phyloP scores from a whole-genome alignment of 2,797 vertebrate genomes.

The Periparus ater region DNA sequence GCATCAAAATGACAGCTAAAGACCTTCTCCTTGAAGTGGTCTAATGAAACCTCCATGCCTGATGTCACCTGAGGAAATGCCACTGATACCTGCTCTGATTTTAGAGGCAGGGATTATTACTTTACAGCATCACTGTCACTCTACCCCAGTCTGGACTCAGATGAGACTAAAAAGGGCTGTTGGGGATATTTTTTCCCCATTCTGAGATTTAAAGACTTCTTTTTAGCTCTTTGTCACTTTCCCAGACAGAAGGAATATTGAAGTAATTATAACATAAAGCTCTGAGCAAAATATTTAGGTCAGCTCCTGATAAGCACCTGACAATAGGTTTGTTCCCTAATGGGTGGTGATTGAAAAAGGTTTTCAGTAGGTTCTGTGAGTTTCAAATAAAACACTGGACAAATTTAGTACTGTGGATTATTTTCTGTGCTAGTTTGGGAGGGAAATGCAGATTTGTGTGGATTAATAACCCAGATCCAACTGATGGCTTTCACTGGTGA shows the following conservation, averaged over 20 bases:
- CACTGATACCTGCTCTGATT: not conserved
- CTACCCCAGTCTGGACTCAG: not conserved
- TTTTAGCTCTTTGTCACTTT: not conserved
- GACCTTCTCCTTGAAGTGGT: not conserved
- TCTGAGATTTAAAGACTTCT: not conserved
- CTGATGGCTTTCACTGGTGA: not conserved
- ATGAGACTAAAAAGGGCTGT: not conserved
- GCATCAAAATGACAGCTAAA: not conserved
- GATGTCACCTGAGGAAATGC: not conserved
- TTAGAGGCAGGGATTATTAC: not conserved
- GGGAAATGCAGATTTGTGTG: not conserved
- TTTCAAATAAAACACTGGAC: not conserved
- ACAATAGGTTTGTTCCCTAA: not conserved
- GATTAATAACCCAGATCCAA: not conserved
- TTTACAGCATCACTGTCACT: not conserved
- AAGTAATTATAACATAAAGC: not conserved
- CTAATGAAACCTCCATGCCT: not conserved
- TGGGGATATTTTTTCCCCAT: not conserved
- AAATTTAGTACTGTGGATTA: not conserved
- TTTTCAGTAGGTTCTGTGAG: not conserved
- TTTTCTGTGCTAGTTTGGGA: not conserved
- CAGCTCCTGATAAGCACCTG: not conserved
- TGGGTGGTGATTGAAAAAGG: not conserved
- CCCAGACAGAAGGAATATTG: not conserved
- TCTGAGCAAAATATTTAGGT: not conserved